phyloP scores from a whole-genome alignment of 1,140 invertebrate genomes.

The Chrysoperla carnea region DNA sequence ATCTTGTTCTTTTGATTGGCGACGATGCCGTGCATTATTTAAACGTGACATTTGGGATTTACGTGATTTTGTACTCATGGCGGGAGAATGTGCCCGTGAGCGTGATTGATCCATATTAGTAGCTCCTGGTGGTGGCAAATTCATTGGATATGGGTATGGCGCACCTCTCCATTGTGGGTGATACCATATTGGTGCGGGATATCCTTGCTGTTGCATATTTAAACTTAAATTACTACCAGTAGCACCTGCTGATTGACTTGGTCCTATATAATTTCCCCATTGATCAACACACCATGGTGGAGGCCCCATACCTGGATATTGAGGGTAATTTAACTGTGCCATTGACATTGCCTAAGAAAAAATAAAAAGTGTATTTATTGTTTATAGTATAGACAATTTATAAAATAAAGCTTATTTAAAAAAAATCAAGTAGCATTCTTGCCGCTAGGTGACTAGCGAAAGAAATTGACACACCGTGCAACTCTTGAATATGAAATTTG shows the following conservation, averaged over 20 bases:
- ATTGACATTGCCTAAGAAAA: constrained; percentile 43
- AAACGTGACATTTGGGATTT: constrained; percentile 30
- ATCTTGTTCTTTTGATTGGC: constrained; percentile 18
- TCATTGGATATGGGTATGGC: constrained; percentile 18
- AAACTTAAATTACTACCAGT: constrained; percentile 46
- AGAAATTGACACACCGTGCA: too few species aligned
- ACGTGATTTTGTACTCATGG: constrained; percentile 44
- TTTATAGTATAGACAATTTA: too few species aligned
- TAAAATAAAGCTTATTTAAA: too few species aligned
- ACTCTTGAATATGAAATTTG: too few species aligned
- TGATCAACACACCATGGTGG: constrained; percentile 18
- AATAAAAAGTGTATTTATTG: not conserved
- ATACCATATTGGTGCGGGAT: constrained; percentile 23
- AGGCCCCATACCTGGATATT: constrained; percentile 25
- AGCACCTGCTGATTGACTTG: too few species aligned
- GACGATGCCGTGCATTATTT: constrained; percentile 12
- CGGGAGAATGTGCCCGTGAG: constrained; percentile 44
- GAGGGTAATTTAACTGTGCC: constrained; percentile 41
- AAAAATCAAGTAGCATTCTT: too few species aligned
- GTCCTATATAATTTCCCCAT: constrained; percentile 21
- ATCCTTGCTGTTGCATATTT: constrained; percentile 27
- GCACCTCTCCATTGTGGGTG: constrained; percentile 14
- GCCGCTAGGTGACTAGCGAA: too few species aligned
- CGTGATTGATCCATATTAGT: constrained; percentile 23
- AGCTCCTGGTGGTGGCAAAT: constrained; percentile 9